Conservation (phyloP, 2,797 vertebrate genomes). For the Characodon lateralis region DNA sequence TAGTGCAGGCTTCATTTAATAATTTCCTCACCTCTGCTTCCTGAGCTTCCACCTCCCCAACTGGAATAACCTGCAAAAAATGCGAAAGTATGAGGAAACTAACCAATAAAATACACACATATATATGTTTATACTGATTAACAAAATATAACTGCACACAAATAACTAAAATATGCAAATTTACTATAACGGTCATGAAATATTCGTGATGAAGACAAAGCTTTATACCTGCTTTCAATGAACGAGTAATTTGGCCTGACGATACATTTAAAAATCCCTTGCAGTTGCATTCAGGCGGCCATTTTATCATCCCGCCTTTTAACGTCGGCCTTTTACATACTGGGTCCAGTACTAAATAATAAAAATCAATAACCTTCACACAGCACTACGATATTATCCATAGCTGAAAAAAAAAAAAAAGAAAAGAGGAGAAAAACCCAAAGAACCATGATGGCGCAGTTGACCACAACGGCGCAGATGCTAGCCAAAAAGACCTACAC, state of each 20-base stretch:
- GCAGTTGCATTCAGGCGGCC: slow-evolving; percentile 44
- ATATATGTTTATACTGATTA: not conserved
- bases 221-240: not conserved
- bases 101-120: not conserved
- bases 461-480: not conserved
- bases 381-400: not conserved
- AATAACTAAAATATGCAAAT: not conserved
- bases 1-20: too few relatives aligned
- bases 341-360: slow-evolving; percentile 48
- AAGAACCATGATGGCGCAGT: not conserved
- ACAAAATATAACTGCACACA: not conserved
- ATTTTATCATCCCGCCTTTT: slow-evolving; percentile 55
- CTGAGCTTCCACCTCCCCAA: slow-evolving; percentile 79
- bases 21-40: slow-evolving; percentile 76
- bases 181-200: not conserved
- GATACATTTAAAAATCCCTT: not conserved
- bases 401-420: too few relatives aligned
- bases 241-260: not conserved
- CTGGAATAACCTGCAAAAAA: slow-evolving; percentile 76
- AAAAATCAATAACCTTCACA: not conserved
- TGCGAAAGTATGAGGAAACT: not conserved
- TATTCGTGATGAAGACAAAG: not conserved
- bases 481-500: not conserved
- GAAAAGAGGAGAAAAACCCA: not conserved
- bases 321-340: not conserved